Conservation (phyloP, 2,113 vertebrate species). For the Bathybates hornii region DNA sequence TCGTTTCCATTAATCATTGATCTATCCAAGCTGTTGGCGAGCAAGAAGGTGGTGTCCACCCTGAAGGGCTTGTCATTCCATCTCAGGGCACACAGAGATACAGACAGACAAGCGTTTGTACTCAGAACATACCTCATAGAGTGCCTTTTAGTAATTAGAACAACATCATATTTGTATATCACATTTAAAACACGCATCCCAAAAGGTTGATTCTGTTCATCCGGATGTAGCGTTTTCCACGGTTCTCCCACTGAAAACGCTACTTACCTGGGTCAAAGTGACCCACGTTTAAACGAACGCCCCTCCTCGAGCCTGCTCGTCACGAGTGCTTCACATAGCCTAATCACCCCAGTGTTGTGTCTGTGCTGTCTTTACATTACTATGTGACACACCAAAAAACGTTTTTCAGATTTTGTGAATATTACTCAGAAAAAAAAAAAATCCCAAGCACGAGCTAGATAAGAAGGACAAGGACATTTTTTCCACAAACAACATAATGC, state of each 20-base stretch:
- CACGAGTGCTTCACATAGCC: background rate
- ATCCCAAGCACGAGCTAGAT: fast-evolving
- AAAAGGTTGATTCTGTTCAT: background rate
- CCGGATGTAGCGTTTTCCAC: background rate
- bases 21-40: background rate
- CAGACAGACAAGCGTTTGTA: background rate
- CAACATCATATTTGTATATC: background rate
- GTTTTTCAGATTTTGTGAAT: background rate
- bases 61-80: background rate
- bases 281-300: background rate
- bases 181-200: background rate
- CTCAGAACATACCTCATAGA: background rate
- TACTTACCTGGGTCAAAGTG: background rate
- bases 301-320: background rate
- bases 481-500: background rate
- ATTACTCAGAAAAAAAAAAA: background rate
- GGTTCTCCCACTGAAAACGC: background rate
- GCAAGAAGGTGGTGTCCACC: background rate
- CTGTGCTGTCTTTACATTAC: no score
- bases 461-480: background rate
- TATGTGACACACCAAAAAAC: background rate
- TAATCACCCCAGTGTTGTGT: background rate
- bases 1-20: background rate
- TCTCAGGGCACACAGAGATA: background rate
- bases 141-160: background rate